phyloP scores from a whole-genome alignment of 2,113 vertebrate genomes.

The Bostrychus sinensis region DNA sequence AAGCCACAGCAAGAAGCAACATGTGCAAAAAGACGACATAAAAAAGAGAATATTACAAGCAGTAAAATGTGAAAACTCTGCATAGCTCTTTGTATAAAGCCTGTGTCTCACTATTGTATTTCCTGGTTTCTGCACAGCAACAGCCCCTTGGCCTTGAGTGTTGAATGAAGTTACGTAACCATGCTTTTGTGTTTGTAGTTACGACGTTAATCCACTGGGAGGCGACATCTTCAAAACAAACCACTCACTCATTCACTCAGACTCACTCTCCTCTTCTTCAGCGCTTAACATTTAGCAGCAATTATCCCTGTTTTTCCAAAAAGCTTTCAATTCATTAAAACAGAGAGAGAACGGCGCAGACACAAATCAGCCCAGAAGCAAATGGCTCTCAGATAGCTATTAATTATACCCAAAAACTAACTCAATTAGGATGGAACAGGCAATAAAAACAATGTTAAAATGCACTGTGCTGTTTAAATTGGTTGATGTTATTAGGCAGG shows the following conservation, averaged over 20 bases:
- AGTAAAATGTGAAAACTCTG: neutral
- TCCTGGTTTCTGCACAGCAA: constrained; percentile 63
- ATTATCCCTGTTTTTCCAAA: neutral
- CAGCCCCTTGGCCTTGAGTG: constrained; percentile 56
- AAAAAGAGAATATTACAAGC: neutral
- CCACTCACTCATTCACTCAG: neutral
- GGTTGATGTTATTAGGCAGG: no score
- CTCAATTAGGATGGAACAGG: neutral
- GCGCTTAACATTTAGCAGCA: neutral
- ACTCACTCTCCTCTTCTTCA: rapidly evolving
- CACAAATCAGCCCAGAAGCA: no score
- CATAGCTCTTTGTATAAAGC: neutral
- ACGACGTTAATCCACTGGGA: constrained; percentile 46
- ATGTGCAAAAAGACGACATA: no score
- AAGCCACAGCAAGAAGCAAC: no score
- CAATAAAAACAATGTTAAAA: no score
- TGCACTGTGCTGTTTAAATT: no score
- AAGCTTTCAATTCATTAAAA: constrained; percentile 8
- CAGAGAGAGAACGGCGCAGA: no score
- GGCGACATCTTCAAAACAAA: constrained; percentile 59
- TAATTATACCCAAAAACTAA: neutral
- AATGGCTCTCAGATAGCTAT: neutral
- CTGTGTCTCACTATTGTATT: neutral
- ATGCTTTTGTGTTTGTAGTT: constrained; percentile 28
- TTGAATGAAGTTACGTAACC: constrained; percentile 59